A percentile compares a stretch with the other conserved stretches of the same genome.
Evolutionary conservation across 2,888 invertebrate species (phyloP).

Genomic region (Napeogenes sylphis): DNA sequence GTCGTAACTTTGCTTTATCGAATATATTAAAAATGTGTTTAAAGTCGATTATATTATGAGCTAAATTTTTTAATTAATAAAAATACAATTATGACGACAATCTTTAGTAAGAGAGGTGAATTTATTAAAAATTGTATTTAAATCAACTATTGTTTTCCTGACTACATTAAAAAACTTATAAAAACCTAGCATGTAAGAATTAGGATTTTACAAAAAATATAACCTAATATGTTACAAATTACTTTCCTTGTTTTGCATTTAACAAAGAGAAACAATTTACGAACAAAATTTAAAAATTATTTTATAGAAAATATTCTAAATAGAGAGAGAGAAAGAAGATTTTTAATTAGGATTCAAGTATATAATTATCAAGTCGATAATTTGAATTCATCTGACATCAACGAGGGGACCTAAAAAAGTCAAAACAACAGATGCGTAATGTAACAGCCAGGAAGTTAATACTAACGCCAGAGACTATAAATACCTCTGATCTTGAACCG

Average conservation of each 20-base stretch:
- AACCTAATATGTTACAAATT: neutral
- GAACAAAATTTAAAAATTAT: constrained; percentile 1
- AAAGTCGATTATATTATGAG: too few species aligned
- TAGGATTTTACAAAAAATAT: neutral
- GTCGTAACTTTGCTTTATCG: too few species aligned
- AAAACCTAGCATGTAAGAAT: neutral
- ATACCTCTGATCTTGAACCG: constrained; percentile 33
- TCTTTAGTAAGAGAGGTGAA: too few species aligned
- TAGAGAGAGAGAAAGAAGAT: constrained; percentile 4
- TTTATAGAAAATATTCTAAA: constrained; percentile 8
- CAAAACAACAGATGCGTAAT: constrained; percentile 28
- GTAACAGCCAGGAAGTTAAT: constrained; percentile 23
- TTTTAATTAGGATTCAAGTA: constrained; percentile 3
- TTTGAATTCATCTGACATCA: neutral
- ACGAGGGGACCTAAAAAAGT: constrained; percentile 15
- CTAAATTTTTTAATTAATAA: too few species aligned
- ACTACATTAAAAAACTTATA: too few species aligned
- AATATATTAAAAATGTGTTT: too few species aligned
- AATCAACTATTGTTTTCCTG: too few species aligned
- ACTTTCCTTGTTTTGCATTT: neutral
- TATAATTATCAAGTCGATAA: constrained; percentile 3
- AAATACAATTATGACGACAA: too few species aligned
- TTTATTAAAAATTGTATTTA: too few species aligned
- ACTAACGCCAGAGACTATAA: constrained; percentile 21
- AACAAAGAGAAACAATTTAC: constrained; percentile 1